Evolutionary conservation across 2,888 invertebrate species (phyloP), one percentile per base, ranked within the genome.

Genomic region (Panopea generosa): DNA sequence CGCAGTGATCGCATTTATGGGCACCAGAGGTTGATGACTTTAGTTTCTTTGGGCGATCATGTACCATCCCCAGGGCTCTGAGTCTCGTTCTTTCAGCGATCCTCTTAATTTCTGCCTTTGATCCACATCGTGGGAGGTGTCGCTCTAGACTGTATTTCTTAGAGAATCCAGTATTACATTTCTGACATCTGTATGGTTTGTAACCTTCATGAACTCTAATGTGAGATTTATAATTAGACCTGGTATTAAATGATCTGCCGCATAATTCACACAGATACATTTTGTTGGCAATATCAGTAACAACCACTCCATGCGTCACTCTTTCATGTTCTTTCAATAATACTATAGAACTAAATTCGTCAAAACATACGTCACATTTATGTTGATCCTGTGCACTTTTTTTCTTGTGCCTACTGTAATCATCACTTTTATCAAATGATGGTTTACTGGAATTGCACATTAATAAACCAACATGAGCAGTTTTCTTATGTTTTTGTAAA

Each of bases 71-170:
- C 11, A 4, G 33, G 11, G 33, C 33, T 33, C 33, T 33, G 11
- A 33, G 33, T 11, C 11, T 11, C 4, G 4, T 33, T 11, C 33
- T 6, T 45, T 16, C 45, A 9, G 6, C 16, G 16, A 57, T 27
- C 20, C 57, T 20, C 1, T 40, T 59, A 9, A n/a, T 38, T 50
- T 67, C 67, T 26, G 29, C n/a, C n/a, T 33, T 26, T 26, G 59
- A 38, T 24, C 59, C 67, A 59, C 67, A 67, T 6, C 24, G 11
- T 6, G 33, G 18, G 20, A 40, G 0, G 26, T 59, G 59, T n/a
- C 47, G 24, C 20, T 22, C 22, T 29, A 67, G 49, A 4, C 49
- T 40, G 2, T 40, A 2, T 40, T 52, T 33, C 38, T 40, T 49
- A 1, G 29, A n/a, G 20, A 52, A 52, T 6, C 26, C 24, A 22